These are phyloP conservation scores for Diglossa brunneiventris DNA, from an alignment of 2,113 vertebrate species.

Conservation along the genomic window DNA sequence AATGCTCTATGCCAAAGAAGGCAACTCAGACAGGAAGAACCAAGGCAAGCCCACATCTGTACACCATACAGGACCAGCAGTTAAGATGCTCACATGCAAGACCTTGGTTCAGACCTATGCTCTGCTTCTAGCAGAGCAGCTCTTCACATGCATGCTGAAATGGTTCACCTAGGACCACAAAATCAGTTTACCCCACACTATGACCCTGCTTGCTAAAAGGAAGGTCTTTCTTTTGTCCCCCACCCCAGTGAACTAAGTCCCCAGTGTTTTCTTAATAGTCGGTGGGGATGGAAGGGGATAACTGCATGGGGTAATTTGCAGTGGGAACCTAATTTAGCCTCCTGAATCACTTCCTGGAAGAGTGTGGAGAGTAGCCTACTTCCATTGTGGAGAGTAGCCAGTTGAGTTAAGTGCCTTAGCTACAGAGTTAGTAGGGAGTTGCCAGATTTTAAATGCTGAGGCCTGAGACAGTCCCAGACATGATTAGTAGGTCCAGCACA, in stretches of 20 bases:
- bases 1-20: neutral
- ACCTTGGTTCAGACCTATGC: neutral
- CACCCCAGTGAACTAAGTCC: neutral
- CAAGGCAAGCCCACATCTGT: neutral
- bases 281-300: neutral
- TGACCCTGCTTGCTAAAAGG: neutral
- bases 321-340: neutral
- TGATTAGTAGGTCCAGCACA: neutral
- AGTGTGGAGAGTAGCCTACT: neutral
- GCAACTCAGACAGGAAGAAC: neutral
- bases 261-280: neutral
- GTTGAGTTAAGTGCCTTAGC: neutral
- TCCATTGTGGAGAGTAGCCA: neutral
- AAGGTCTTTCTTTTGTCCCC: neutral
- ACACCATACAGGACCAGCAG: neutral
- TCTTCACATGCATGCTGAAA: neutral
- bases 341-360: conserved; percentile 1
- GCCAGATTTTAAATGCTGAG: neutral
- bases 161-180: neutral
- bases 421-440: neutral
- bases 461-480: neutral
- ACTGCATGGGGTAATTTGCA: neutral
- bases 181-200: neutral
- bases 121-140: neutral
- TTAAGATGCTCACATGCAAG: neutral